Evolutionary conservation across 2,888 invertebrate genomes (phyloP), one percentile per base, ranked within the genome.

Genomic region (Agrochola litura): DNA sequence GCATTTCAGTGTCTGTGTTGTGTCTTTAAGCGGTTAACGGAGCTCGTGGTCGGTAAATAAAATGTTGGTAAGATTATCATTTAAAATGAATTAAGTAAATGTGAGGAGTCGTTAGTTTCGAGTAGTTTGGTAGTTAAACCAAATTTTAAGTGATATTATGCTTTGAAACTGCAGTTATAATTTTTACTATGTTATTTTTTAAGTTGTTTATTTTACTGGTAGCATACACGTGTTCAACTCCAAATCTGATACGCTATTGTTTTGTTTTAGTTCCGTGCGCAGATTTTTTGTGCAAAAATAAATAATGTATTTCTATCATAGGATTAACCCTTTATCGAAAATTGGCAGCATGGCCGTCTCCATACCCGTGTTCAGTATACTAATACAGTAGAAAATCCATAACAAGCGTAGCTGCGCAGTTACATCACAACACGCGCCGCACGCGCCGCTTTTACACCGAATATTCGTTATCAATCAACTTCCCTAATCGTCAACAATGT

Each of bases 341-440:
- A 76, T 80, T 81, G 81, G 68, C 76, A 76, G 43, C 64, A 22
- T 58, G 12, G 16, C 52, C 37, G 37, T 49, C 25, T 2, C 6
- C 14, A 43, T 54, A 69, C 30, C 60, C 43, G 82, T 77, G 77
- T 71, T 46, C 41, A n/a, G 71, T 83, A 61, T 72, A 76, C 70
- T 68, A 73, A 80, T 61, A 77, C 74, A 77, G 79, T 75, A 83
- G 74, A 76, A 87, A 83, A 83, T 82, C 75, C 85, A 91, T 91
- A 88, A 90, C 88, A 89, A 90, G 78, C 86, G 84, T 92, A 90
- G 90, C 90, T 92, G 92, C 94, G 90, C 90, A 92, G 92, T 94
- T 92, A 91, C 90, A 93, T 93, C 92, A 94, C 85, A 92, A 91
- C 95, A 94, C 94, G 95, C 93, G 89, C 90, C 90, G 83, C 92